phyloP scores from a whole-genome alignment of 2,113 vertebrate species.

The Furnarius figulus region DNA sequence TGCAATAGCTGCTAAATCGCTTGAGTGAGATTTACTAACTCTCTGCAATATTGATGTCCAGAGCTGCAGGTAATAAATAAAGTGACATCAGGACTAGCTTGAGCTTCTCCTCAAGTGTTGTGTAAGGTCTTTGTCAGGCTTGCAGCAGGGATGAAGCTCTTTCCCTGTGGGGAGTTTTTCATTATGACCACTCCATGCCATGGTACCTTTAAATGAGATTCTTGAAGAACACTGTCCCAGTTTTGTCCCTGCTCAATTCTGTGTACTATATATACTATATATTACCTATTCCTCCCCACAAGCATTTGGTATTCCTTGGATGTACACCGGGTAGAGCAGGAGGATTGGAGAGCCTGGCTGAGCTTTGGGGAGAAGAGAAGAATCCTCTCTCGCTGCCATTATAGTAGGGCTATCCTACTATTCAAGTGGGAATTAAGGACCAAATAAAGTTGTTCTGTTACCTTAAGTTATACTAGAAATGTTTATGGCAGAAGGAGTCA shows the following conservation, averaged over 20 bases:
- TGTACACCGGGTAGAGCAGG: not conserved
- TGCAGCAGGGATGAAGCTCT: not conserved
- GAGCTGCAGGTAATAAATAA: conserved; percentile 22
- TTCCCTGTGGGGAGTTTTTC: not conserved
- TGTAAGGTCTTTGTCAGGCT: not conserved
- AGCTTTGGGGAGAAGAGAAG: not conserved
- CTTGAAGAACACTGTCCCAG: rapidly evolving
- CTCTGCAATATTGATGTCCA: conserved; percentile 16
- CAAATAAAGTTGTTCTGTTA: not conserved
- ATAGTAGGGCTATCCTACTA: not conserved
- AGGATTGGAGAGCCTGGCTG: not conserved
- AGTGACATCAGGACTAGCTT: not conserved
- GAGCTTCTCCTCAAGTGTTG: not conserved
- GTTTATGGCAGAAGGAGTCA: not conserved
- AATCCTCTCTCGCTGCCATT: not conserved
- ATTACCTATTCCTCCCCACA: not conserved
- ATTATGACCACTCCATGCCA: no score
- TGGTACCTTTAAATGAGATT: not conserved
- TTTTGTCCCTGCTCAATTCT: rapidly evolving
- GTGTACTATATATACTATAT: no score
- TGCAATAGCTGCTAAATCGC: not conserved
- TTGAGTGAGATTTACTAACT: conserved; percentile 57
- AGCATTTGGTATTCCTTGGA: not conserved
- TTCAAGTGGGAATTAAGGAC: not conserved
- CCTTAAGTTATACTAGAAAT: not conserved